Conservation (phyloP, 2,797 vertebrate genomes). For the Chanos chanos region DNA sequence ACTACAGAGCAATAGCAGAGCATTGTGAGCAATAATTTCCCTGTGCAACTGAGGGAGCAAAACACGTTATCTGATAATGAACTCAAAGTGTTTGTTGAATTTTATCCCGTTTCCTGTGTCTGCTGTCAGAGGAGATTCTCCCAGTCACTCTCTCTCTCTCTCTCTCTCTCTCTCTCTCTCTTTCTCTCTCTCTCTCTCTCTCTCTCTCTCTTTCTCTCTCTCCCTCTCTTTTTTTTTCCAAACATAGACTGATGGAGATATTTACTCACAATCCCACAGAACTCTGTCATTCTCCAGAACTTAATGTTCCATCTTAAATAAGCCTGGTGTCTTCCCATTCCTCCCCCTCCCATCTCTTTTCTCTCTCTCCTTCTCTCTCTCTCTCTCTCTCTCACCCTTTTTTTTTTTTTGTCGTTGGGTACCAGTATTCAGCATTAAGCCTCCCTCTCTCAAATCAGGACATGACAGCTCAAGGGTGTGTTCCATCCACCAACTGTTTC, state of each 20-base stretch:
- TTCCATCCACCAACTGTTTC: constrained; percentile 18
- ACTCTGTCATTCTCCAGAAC: constrained; percentile 14
- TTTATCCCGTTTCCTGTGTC: constrained; percentile 25
- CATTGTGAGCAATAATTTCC: constrained; percentile 56
- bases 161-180: neutral
- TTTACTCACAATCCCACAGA: neutral
- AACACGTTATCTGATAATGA: constrained; percentile 59
- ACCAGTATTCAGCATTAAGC: too few species aligned
- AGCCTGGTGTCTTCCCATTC: constrained; percentile 11
- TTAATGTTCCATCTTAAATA: neutral
- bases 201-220: neutral
- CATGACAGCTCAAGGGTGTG: constrained; percentile 40
- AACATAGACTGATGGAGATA: constrained; percentile 11
- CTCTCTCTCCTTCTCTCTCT: neutral
- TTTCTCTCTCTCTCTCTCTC: neutral
- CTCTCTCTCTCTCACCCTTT: constrained; percentile 10
- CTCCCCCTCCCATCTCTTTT: constrained; percentile 4
- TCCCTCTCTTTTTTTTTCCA: neutral
- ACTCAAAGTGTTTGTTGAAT: constrained; percentile 43
- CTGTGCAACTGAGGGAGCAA: constrained; percentile 52
- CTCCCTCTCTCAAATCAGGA: constrained; percentile 34
- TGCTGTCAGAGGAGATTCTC: constrained; percentile 1
- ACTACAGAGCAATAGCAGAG: constrained; percentile 52
- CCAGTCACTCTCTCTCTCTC: neutral
- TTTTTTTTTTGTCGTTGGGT: constrained; percentile 22